These are phyloP conservation scores for Leucopsar rothschildi DNA, from an alignment of 2,113 vertebrate species.

Conservation along the genomic window DNA sequence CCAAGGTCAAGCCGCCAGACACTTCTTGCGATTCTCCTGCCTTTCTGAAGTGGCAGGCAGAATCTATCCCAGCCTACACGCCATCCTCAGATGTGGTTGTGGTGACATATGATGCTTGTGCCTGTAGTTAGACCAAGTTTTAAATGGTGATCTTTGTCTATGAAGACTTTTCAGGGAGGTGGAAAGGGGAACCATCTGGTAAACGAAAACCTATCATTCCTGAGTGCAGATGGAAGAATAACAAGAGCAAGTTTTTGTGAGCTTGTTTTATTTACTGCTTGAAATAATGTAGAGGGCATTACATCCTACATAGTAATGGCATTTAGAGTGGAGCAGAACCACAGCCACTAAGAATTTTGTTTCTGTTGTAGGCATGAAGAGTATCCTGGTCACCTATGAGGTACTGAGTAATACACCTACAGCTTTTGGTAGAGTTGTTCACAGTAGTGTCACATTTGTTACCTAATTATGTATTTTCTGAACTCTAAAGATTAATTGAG, in stretches of 20 bases:
- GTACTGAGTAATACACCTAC: background rate
- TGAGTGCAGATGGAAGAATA: background rate
- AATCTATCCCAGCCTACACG: background rate
- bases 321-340: background rate
- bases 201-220: background rate
- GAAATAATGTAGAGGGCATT: background rate
- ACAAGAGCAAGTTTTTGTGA: background rate
- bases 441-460: background rate
- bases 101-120: background rate
- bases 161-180: background rate
- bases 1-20: background rate
- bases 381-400: background rate
- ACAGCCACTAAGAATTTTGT: background rate
- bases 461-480: background rate
- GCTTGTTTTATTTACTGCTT: background rate
- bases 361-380: background rate
- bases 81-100: background rate
- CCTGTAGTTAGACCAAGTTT: background rate
- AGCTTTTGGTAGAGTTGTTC: background rate
- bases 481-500: background rate
- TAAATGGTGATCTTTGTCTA: background rate
- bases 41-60: background rate
- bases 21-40: background rate
- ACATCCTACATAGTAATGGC: background rate
- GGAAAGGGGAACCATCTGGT: background rate